Evolutionary conservation across 2,797 vertebrate species (phyloP).

Genomic region (Coregonus ussuriensis): DNA sequence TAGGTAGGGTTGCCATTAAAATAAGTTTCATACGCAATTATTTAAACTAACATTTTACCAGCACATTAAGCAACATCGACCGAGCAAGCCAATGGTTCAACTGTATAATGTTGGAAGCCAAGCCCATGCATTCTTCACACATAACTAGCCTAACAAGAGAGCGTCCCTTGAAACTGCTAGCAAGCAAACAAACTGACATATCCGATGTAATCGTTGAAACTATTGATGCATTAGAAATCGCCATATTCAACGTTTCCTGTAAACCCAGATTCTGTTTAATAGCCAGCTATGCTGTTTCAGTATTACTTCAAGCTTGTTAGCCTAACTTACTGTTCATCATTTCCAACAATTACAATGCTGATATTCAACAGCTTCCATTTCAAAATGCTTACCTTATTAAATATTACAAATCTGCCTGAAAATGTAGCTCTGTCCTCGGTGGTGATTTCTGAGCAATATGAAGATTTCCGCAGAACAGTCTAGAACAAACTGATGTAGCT

Average conservation of each 20-base stretch:
- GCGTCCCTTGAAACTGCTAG: neutral
- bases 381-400: neutral
- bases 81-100: neutral
- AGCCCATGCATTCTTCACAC: neutral
- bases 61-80: neutral
- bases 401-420: neutral
- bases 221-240: no score
- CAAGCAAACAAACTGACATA: neutral
- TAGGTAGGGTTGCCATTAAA: neutral
- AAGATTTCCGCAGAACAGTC: constrained; percentile 55
- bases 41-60: neutral
- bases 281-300: neutral
- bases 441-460: neutral
- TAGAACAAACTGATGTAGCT: constrained; percentile 54
- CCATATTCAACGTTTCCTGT: no score
- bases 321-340: neutral
- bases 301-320: neutral
- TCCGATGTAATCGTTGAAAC: neutral
- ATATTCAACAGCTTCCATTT: neutral
- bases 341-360: neutral
- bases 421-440: no score
- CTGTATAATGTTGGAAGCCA: no score
- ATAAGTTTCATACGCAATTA: neutral
- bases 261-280: no score
- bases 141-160: neutral